phyloP scores from a whole-genome alignment of 2,888 invertebrate genomes.

The Seira ritae region DNA sequence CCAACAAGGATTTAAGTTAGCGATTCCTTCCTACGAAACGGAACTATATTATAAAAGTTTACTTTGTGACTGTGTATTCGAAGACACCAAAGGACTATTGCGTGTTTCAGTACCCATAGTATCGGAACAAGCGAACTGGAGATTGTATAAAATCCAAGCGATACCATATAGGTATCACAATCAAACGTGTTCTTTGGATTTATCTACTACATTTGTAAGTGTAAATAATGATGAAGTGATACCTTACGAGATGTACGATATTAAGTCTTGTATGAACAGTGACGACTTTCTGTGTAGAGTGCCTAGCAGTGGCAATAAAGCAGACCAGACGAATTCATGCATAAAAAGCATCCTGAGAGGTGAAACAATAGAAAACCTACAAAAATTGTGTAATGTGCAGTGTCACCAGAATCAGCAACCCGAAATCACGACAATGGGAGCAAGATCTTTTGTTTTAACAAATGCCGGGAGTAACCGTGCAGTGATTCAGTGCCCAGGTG shows the following conservation, averaged over 20 bases:
- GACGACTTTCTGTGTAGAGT: not conserved
- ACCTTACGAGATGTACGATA: not conserved
- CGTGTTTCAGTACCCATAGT: not conserved
- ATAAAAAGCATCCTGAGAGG: not conserved
- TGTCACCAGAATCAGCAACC: not conserved
- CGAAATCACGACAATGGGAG: not conserved
- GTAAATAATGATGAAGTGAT: not conserved
- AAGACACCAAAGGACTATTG: not conserved
- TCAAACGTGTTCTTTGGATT: not conserved
- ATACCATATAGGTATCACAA: conserved; percentile 14
- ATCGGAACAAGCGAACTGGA: not conserved
- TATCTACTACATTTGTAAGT: not conserved
- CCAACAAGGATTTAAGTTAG: not conserved
- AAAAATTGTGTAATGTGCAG: conserved; percentile 4
- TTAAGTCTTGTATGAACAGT: not conserved
- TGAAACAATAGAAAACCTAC: not conserved
- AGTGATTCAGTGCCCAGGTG: conserved; percentile 11
- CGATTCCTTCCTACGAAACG: not conserved
- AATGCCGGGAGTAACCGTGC: not conserved
- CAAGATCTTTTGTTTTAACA: conserved; percentile 1
- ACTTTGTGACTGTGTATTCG: conserved; percentile 15
- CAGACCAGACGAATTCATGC: not conserved
- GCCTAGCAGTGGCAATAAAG: not conserved
- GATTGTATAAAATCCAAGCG: not conserved
- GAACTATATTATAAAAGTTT: not conserved